phyloP scores from a whole-genome alignment of 2,888 invertebrate species.

The Pammene fasciana region DNA sequence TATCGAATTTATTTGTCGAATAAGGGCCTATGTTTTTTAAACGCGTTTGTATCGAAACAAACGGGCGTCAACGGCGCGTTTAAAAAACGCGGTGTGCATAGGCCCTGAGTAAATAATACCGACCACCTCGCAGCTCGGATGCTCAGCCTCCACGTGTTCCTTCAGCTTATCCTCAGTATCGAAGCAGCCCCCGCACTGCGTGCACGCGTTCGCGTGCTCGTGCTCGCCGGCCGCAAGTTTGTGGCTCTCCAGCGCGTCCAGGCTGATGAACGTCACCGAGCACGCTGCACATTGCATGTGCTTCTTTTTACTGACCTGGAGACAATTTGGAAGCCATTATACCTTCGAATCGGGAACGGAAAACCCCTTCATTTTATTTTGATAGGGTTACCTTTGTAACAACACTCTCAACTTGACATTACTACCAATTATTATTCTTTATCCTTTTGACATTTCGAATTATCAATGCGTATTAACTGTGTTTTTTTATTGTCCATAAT shows the following conservation, averaged over 20 bases:
- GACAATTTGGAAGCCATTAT: background rate
- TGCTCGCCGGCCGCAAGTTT: background rate
- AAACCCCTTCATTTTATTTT: background rate
- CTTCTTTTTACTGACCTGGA: background rate
- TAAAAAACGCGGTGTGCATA: too few relatives aligned
- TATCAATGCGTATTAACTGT: too few relatives aligned
- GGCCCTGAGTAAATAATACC: background rate
- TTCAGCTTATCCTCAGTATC: background rate
- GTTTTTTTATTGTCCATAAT: too few relatives aligned
- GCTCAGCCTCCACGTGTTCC: background rate
- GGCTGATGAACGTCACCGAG: background rate
- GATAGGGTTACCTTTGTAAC: background rate
- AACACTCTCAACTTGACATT: too few relatives aligned
- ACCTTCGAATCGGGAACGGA: background rate
- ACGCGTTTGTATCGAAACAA: too few relatives aligned
- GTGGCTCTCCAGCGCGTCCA: background rate
- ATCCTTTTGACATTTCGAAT: too few relatives aligned
- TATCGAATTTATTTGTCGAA: too few relatives aligned
- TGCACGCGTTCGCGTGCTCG: background rate
- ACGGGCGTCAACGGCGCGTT: too few relatives aligned
- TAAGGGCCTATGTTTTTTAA: too few relatives aligned
- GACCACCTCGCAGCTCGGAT: background rate
- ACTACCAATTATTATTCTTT: too few relatives aligned
- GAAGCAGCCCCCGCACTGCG: constrained; percentile 2
- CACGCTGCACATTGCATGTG: background rate